Base-by-base conservation (phyloP, 1,140 invertebrate genomes). In the Limonius californicus region DNA sequence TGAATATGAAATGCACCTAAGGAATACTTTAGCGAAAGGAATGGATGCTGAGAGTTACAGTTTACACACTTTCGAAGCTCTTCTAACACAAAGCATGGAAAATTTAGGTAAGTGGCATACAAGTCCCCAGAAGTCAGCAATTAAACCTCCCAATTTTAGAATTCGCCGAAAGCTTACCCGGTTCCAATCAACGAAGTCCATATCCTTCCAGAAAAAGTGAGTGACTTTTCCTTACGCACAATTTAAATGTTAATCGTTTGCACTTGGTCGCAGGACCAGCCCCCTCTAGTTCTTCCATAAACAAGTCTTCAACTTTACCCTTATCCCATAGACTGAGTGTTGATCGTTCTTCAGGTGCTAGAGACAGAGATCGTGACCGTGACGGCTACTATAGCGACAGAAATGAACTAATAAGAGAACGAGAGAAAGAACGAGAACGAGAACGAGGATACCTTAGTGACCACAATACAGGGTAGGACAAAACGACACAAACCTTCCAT, bases 1-100 rank as follows among this genome's bases (percentile, higher is more conserved):
- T 56, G 94, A 97, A 80, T 96, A 97, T 77, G 95, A 97, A 81
- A 93, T 95, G 88, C 92, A 96, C 79, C 82, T 97, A 42, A 81
- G 94, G 53, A 97, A 97, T 76, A 94, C 94, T 1, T 81, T 97
- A 62, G 94, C 92, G 68, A 94, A 95, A 76, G 94, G 93, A 64
- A 93, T 95, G 89, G 94, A 95, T 73, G 93, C 93, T 42, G 93
- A 95, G 78, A 95, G 91, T 72, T 95, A 95, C 77, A 94, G 92
- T 75, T 79, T 96, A 62, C 92, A 96, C 74, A 95, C 93, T 0
- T 96, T 96, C 73, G 93, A 96, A 80, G 92, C 92, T 47, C 81
- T 97, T 32, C 82, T 96, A 20, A 91, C 91, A 54, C 92, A 95
- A 78, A 94, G 91, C 79, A 95, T 95, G 92, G 94, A 97, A 79